A percentile compares a stretch with the other conserved stretches of the same genome.
These are phyloP conservation scores for Diaperis boleti DNA, from an alignment of 2,888 invertebrate species.

Conservation along the genomic window DNA sequence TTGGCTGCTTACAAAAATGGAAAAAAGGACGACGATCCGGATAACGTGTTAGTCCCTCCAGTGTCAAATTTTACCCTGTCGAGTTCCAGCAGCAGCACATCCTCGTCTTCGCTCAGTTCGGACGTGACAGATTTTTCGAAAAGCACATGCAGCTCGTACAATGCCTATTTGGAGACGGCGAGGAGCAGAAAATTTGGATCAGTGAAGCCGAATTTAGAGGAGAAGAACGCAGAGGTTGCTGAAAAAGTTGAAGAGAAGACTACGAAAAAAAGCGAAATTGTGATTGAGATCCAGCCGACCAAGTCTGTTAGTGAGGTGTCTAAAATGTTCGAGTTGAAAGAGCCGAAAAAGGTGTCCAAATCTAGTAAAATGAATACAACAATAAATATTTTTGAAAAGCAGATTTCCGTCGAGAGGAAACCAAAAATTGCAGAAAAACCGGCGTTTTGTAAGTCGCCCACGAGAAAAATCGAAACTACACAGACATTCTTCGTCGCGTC, in stretches of 20 bases:
- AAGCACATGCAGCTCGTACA: slow-evolving; percentile 51
- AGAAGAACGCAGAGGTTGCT: too few species aligned
- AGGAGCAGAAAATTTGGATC: slow-evolving; percentile 53
- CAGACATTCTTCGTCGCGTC: too few species aligned
- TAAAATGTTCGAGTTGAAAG: slow-evolving; percentile 40
- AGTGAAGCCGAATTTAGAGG: slow-evolving; percentile 47
- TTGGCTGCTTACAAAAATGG: slow-evolving; percentile 57
- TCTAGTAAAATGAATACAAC: slow-evolving; percentile 9
- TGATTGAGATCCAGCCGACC: slow-evolving; percentile 54
- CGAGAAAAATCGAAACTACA: slow-evolving; percentile 6
- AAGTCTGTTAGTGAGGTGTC: slow-evolving; percentile 44
- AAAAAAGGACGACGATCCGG: slow-evolving; percentile 52
- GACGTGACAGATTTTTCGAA: slow-evolving; percentile 50
- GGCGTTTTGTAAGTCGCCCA: neutral
- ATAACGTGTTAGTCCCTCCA: neutral
- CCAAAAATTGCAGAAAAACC: slow-evolving; percentile 29
- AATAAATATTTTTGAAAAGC: slow-evolving; percentile 45
- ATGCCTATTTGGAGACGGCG: slow-evolving; percentile 52
- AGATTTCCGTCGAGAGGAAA: slow-evolving; percentile 27
- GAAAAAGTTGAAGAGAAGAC: slow-evolving; percentile 35
- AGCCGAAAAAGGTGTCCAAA: slow-evolving; percentile 6
- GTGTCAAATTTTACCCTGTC: slow-evolving; percentile 46
- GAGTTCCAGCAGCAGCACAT: slow-evolving; percentile 40
- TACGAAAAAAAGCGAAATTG: slow-evolving; percentile 58
- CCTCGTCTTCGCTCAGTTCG: slow-evolving; percentile 49